Evolutionary conservation across 2,888 invertebrate species (phyloP).

Genomic region (Pseudococcus jackbeardsleyi): DNA sequence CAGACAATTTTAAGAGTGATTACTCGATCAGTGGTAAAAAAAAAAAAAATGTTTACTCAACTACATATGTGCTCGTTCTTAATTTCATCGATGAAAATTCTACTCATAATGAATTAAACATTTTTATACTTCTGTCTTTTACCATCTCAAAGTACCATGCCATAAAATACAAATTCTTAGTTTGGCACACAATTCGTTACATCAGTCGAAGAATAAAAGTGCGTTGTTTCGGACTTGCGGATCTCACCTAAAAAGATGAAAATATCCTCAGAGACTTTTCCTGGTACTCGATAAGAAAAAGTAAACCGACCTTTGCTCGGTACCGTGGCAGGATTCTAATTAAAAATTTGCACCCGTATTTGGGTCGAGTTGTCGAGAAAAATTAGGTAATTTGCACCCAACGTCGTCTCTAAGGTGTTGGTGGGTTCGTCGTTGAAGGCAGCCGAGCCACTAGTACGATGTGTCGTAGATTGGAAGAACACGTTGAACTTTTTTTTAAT

Average conservation of each 20-base stretch:
- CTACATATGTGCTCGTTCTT: no score
- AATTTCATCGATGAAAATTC: no score
- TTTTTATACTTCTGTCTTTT: no score
- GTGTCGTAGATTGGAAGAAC: not conserved
- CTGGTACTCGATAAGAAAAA: not conserved
- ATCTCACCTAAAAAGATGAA: not conserved
- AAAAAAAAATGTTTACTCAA: no score
- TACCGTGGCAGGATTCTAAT: not conserved
- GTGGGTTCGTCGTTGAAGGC: not conserved
- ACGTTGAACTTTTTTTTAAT: constrained; percentile 3
- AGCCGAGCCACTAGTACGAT: not conserved
- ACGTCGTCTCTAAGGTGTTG: not conserved
- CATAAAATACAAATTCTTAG: no score
- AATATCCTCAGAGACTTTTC: not conserved
- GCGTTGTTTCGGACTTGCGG: no score
- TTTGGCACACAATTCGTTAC: no score
- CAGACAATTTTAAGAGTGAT: no score
- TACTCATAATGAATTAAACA: no score
- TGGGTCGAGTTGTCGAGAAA: not conserved
- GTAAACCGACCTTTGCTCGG: not conserved
- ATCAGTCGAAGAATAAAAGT: no score
- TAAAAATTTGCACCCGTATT: not conserved
- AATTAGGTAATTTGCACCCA: not conserved
- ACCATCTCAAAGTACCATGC: no score
- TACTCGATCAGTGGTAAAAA: no score